Percentiles rank a stretch among this genome's conserved stretches.
These are phyloP conservation scores for Typhlichthys subterraneus DNA, from an alignment of 2,797 vertebrate species.

Conservation along the genomic window DNA sequence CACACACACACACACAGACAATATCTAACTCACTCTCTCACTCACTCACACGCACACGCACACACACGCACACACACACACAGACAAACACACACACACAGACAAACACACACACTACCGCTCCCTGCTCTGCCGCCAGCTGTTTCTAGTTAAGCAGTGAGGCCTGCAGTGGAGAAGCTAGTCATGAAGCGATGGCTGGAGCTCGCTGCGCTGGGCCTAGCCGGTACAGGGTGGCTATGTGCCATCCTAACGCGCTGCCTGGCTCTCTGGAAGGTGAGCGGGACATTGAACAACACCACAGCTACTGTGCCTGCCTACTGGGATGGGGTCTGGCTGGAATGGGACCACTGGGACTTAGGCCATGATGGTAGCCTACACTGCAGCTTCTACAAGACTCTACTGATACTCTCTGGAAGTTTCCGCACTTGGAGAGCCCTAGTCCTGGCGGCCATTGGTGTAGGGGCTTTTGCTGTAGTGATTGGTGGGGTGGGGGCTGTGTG, in stretches of 20 bases:
- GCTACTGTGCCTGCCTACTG: constrained; percentile 89
- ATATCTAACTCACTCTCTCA: not conserved
- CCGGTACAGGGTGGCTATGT: constrained; percentile 86
- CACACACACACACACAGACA: not conserved
- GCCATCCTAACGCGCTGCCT: constrained; percentile 84
- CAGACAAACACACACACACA: constrained; percentile 24
- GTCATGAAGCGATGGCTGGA: constrained; percentile 71
- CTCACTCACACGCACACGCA: constrained; percentile 19
- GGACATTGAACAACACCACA: constrained; percentile 86
- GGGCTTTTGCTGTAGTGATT: constrained; percentile 74
- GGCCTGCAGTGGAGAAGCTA: constrained; percentile 27
- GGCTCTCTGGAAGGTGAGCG: constrained; percentile 90
- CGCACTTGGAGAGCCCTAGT: constrained; percentile 85
- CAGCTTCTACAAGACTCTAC: constrained; percentile 87
- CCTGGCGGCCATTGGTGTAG: constrained; percentile 78
- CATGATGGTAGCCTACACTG: constrained; percentile 94
- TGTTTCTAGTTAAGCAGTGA: constrained; percentile 37
- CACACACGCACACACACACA: constrained; percentile 24
- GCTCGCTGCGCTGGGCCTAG: constrained; percentile 67
- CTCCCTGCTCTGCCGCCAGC: constrained; percentile 18
- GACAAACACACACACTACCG: constrained; percentile 43
- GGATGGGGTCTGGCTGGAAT: constrained; percentile 96
- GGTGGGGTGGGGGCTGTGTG: constrained; percentile 79
- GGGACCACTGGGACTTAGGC: constrained; percentile 90
- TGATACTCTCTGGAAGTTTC: constrained; percentile 87